phyloP scores from a whole-genome alignment of 2,797 vertebrate genomes.

The Phoebastria nigripes region DNA sequence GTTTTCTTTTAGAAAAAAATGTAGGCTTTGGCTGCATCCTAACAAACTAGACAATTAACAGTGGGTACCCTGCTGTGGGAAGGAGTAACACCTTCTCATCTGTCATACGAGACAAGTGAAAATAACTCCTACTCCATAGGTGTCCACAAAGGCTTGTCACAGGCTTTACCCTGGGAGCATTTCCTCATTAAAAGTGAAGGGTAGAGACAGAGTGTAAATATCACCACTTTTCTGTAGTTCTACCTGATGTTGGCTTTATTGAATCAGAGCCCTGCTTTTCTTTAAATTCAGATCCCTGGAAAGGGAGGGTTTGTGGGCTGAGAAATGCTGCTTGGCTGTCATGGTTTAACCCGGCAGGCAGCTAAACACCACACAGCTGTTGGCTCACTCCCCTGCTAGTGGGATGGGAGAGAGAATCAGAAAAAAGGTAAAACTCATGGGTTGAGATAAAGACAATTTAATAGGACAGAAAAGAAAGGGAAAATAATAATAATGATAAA shows the following conservation, averaged over 20 bases:
- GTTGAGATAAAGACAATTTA: not conserved
- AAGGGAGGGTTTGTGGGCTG: not conserved
- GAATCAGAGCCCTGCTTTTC: not conserved
- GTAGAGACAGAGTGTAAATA: constrained; percentile 52
- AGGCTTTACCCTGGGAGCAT: constrained; percentile 27
- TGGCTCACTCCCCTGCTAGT: not conserved
- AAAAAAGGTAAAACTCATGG: not conserved
- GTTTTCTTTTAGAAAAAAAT: not conserved
- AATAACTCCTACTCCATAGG: not conserved
- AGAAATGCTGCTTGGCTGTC: not conserved
- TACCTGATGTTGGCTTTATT: not conserved
- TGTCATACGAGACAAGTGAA: not conserved
- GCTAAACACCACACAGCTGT: not conserved
- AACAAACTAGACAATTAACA: constrained; percentile 37
- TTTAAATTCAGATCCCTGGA: not conserved
- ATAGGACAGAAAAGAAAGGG: not conserved
- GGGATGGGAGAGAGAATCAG: not conserved
- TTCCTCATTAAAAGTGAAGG: constrained; percentile 70
- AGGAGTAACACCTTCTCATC: not conserved
- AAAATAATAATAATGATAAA: not conserved
- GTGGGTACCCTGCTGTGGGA: not conserved
- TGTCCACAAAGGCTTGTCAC: constrained; percentile 49
- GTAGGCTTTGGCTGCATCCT: not conserved
- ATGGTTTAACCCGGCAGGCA: not conserved
- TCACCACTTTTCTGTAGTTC: not conserved